Evolutionary conservation across 2,113 vertebrate species (phyloP).

Genomic region (Sebastes fasciatus): DNA sequence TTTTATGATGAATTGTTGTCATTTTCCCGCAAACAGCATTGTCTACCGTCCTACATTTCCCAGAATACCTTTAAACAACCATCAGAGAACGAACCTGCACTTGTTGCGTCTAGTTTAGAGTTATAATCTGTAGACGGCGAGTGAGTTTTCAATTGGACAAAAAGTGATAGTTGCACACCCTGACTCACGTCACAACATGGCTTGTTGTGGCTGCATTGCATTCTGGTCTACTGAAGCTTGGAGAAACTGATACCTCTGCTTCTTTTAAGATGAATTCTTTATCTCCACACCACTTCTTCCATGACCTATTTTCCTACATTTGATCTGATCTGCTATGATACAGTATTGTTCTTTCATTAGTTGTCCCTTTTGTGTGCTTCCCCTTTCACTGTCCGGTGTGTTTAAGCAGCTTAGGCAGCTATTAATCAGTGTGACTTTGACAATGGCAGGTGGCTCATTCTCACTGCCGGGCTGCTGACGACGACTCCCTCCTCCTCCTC

Average conservation of each 20-base stretch:
- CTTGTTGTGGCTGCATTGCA: too few species aligned
- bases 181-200: neutral
- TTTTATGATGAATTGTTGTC: neutral
- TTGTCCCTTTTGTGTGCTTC: constrained; percentile 40
- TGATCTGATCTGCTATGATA: neutral
- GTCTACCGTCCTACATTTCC: neutral
- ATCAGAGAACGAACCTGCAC: neutral
- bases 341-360: constrained; percentile 14
- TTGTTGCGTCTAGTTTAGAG: constrained; percentile 2
- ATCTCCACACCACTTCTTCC: constrained; percentile 7
- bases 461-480: constrained; percentile 19
- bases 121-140: neutral
- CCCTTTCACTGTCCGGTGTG: constrained; percentile 25
- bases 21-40: neutral
- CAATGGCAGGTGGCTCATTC: constrained; percentile 67
- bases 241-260: neutral
- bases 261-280: neutral
- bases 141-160: neutral
- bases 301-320: constrained; percentile 28
- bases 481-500: neutral
- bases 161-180: too few species aligned
- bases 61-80: neutral
- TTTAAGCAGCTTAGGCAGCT: constrained; percentile 64
- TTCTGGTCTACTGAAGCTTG: neutral
- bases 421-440: constrained; percentile 67